These are phyloP conservation scores for Asbolus verrucosus DNA, from an alignment of 1,140 invertebrate species.

Conservation along the genomic window DNA sequence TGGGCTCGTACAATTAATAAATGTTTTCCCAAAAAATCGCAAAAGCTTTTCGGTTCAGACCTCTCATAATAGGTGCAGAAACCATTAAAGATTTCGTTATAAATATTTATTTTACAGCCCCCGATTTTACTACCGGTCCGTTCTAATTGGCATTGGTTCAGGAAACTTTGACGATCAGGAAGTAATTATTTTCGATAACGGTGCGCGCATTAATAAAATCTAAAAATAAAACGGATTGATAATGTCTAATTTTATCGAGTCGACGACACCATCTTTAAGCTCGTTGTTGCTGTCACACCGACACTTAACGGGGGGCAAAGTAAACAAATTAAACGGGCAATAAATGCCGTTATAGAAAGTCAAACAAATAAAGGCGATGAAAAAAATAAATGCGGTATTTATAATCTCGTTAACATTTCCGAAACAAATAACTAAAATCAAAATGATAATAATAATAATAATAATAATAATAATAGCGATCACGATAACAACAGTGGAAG, in stretches of 20 bases:
- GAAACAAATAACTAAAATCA: too few relatives aligned
- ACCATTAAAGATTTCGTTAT: background rate
- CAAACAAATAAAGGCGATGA: background rate
- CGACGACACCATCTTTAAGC: background rate
- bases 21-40: too few relatives aligned
- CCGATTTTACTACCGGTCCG: background rate
- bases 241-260: constrained; percentile 1
- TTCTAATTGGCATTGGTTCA: constrained; percentile 17
- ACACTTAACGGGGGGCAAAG: background rate
- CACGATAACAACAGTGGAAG: too few relatives aligned
- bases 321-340: background rate
- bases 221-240: constrained; percentile 15
- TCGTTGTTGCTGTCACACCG: constrained; percentile 6
- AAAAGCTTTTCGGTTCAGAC: too few relatives aligned
- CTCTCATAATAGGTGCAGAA: too few relatives aligned
- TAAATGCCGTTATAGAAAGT: too few relatives aligned
- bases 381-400: too few relatives aligned
- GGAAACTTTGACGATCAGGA: constrained; percentile 7
- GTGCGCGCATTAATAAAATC: constrained; percentile 20
- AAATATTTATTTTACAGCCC: constrained; percentile 3
- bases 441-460: too few relatives aligned
- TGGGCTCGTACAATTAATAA: constrained; percentile 15
- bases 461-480: too few relatives aligned
- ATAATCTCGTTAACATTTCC: too few relatives aligned
- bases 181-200: background rate